Base-by-base conservation (phyloP, 2,888 invertebrate genomes). In the Oscheius sp. region DNA sequence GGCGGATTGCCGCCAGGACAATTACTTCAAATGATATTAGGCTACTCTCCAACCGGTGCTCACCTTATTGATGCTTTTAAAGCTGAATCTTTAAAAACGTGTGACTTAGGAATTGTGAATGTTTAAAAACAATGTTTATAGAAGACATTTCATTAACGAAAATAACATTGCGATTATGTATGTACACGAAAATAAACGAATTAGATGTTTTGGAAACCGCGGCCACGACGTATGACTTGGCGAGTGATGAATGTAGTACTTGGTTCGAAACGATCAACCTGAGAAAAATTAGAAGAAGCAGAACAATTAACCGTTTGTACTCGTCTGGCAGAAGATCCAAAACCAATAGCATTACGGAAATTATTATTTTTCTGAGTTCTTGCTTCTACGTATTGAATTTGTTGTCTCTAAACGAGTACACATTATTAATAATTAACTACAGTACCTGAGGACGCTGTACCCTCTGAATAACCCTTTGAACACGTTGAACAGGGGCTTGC, bases 1-100 rank as follows among this genome's bases (percentile, higher is more conserved):
- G 84, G 84, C 22, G 82, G 85, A 28, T 72, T 76, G 14, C 82
- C 82, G 9, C 82, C 84, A 8, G 61, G 73, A 4, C 67, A 78
- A 17, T 71, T 85, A 5, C 73, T 84, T 3, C 71, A 75, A 49
- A 74, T 70, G 41, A 79, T 80, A 30, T 70, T 85, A 24, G 81
- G 80, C 6, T 73, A 74, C 38, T 57, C 72, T 4, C 81, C 81
- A 8, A 73, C 73, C 3, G 57, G 74, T 24, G 61, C 72, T 9
- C 71, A 77, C 61, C 67, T 82, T 22, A 77, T 77, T 22, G 47
- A 56, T 2, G 74, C 77, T 9, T 65, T 80, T 5, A 63, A 65
- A 4, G 71, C 65, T 30, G 73, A 78, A 61, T 67, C 74, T 17
- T 65, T 49, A 22, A 71, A 74, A 51, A 57, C 68, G 24, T 72